Evolutionary conservation across 2,888 invertebrate genomes (phyloP), one percentile per base, ranked within the genome.

Genomic region (Pammene aurita): DNA sequence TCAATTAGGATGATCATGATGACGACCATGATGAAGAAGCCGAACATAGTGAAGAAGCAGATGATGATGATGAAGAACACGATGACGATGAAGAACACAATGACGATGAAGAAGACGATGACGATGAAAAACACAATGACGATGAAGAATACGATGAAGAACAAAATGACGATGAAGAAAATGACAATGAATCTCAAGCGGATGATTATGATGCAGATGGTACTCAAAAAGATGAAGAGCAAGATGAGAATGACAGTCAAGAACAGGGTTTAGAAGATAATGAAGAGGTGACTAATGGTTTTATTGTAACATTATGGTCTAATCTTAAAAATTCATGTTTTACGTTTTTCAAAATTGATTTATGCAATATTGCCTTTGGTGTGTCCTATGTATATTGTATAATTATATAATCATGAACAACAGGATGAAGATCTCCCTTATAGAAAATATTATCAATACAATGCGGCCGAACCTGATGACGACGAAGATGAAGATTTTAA

Each of bases 211-310:
- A 85, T 48, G 76, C 80, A 67, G 78, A 86, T 66, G 75, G 75
- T 57, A 76, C 80, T 42, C 77, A 81, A 41, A 78, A 79, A 26
- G 77, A 78, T 35, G 77, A 77, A 13, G 74, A 79, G 42, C 71
- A 73, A 44, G 80, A 84, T 66, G 77, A 79, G 52, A 82, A 85
- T 72, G 84, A 83, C 41, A 79, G 82, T 46, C 77, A 87, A 34
- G 80, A 85, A 13, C 85, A 89, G 67, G 84, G 68, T 65, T 41
- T 72, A 48, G 71, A 70, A 63, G 63, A 18, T 58, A 78, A 82
- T 38, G 76, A 86, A 42, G 81, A 85, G 13, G 86, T 90, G 71
- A 85, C 62, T 63, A 64, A 46, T 64, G 44, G 18, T 16, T 48
- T 18, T 18, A 50, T 11, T 48, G 5, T 50, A 18, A 6, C 38